A percentile compares a stretch with the other conserved stretches of the same genome.
These are phyloP conservation scores for Anser brachyrhynchus DNA, from an alignment of 2,113 vertebrate genomes.

Conservation along the genomic window DNA sequence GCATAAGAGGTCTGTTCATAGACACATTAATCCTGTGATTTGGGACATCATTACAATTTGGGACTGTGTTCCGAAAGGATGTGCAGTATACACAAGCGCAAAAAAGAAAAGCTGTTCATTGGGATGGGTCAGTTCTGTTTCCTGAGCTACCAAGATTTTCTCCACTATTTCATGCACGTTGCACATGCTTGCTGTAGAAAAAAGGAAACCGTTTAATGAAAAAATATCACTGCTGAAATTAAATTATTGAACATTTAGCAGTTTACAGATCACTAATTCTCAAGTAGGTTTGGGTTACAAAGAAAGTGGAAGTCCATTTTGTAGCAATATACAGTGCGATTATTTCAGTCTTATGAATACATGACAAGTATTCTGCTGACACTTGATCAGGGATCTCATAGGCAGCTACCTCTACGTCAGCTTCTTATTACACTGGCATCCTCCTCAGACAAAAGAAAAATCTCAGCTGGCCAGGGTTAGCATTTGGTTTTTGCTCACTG, in stretches of 20 bases:
- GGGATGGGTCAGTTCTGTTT: constrained; percentile 25
- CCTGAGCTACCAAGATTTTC: not conserved
- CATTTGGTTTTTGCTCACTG: not conserved
- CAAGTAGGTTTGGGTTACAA: not conserved
- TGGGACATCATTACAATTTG: constrained; percentile 78
- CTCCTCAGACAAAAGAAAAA: not conserved
- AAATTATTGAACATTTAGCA: constrained; percentile 27
- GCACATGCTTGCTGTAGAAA: not conserved
- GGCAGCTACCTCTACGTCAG: not conserved
- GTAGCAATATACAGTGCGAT: not conserved
- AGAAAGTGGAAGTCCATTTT: not conserved
- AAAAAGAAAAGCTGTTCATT: constrained; percentile 17
- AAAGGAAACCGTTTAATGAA: not conserved
- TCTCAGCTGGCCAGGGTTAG: not conserved
- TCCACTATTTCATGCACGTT: not conserved
- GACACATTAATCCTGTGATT: constrained; percentile 88
- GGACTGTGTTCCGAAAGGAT: constrained; percentile 67
- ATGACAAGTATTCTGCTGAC: not conserved
- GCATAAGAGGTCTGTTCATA: constrained; percentile 86
- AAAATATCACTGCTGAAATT: not conserved
- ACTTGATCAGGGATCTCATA: not conserved
- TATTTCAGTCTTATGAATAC: not conserved
- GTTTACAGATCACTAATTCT: not conserved
- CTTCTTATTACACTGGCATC: not conserved
- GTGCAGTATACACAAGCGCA: constrained; percentile 46